These are phyloP conservation scores for Numenius arquata DNA, from an alignment of 2,113 vertebrate genomes.

Conservation along the genomic window DNA sequence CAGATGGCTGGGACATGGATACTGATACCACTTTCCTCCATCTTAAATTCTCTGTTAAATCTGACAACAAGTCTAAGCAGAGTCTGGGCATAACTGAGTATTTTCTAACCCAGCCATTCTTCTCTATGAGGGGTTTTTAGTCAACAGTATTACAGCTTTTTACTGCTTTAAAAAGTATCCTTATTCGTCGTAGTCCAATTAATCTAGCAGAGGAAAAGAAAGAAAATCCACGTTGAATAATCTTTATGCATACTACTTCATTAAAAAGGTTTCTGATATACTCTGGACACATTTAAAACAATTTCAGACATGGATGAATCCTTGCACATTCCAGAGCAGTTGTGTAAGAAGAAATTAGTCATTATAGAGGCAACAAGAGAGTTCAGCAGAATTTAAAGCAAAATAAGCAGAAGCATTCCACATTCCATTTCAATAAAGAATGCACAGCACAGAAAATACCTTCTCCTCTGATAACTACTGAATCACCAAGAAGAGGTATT, in stretches of 20 bases:
- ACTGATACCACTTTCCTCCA: not conserved
- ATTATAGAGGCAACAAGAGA: not conserved
- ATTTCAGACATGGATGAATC: not conserved
- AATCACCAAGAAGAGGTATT: not conserved
- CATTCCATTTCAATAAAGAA: not conserved
- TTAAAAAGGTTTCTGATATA: not conserved
- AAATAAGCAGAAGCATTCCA: not conserved
- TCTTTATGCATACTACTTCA: not conserved
- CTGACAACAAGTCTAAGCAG: not conserved
- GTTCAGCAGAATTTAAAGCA: not conserved
- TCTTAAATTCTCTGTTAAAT: not conserved
- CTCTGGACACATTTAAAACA: not conserved
- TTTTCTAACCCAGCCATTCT: not conserved
- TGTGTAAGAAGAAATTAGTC: not conserved
- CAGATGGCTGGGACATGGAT: not conserved
- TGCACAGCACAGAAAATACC: not conserved
- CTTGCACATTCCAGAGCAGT: not conserved
- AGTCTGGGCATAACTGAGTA: not conserved
- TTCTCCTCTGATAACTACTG: not conserved
- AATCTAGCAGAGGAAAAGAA: not conserved
- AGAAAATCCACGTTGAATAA: not conserved
- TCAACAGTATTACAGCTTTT: not conserved
- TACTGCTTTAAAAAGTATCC: not conserved
- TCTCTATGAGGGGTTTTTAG: not conserved
- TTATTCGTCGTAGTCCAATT: not conserved